Evolutionary conservation across 2,888 invertebrate genomes (phyloP).

Genomic region (Teinopalpus imperialis): DNA sequence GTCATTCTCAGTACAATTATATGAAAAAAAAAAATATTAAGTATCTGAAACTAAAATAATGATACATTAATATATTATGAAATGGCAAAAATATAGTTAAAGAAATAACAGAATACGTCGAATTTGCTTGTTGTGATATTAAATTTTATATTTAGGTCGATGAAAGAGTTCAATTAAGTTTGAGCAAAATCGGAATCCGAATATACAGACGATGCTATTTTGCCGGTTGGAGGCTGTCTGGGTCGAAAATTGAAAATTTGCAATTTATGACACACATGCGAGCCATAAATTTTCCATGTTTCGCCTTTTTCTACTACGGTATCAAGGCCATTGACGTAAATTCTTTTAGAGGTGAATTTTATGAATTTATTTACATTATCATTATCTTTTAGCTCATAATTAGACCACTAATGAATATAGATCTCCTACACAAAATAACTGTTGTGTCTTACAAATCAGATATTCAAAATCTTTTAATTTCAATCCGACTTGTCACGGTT

Average conservation of each 20-base stretch:
- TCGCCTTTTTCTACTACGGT: conserved; percentile 82
- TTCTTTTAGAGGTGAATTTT: conserved; percentile 66
- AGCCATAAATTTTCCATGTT: conserved; percentile 68
- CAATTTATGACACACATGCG: conserved; percentile 75
- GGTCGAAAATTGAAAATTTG: conserved; percentile 50
- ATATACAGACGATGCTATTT: conserved; percentile 73
- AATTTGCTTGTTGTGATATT: too few relatives aligned
- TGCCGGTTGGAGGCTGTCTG: conserved; percentile 68
- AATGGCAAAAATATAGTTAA: too few relatives aligned
- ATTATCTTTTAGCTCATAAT: neutral
- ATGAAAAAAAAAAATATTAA: too few relatives aligned
- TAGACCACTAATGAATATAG: too few relatives aligned
- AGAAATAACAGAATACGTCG: too few relatives aligned
- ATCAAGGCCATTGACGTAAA: conserved; percentile 73
- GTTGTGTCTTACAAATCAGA: too few relatives aligned
- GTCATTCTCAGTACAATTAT: too few relatives aligned
- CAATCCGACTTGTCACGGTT: too few relatives aligned
- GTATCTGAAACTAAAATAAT: too few relatives aligned
- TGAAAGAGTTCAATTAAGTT: conserved; percentile 62
- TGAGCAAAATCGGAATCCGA: conserved; percentile 64
- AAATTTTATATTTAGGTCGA: conserved; percentile 75
- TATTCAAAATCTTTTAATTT: too few relatives aligned
- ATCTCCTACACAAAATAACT: too few relatives aligned
- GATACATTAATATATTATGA: too few relatives aligned
- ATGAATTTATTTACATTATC: neutral